Base-by-base conservation (phyloP, 2,797 vertebrate species). In the Champsocephalus gunnari region DNA sequence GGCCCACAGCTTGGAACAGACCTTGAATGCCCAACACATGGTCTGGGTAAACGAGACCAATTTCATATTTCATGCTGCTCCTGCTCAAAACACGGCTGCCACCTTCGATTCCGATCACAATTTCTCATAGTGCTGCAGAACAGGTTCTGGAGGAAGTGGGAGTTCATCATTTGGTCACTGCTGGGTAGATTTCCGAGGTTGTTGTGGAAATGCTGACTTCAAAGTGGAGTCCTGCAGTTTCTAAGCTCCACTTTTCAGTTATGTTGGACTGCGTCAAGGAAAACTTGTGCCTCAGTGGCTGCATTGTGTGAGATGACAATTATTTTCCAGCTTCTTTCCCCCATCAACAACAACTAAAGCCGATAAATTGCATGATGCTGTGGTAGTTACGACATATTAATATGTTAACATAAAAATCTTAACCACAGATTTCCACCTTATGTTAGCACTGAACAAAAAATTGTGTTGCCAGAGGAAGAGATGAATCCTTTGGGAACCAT, bases 141-240 rank as follows among this genome's bases (percentile, higher is more conserved):
- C 44, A 32, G 5, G 50, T 55, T 47, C 38, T 61, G 58, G 45
- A 43, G 10, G 10, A 61, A 44, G 38, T 44, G 54, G 34, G 1
- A 50, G 32, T 19, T 28, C 64, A 63, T 84, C 44, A 14, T 6
- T 16, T 62, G 47, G 49, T 58, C 59, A 47, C 43, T 8, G 58
- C 41, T 43, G 13, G 66, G 17, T 48, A 32, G 48, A 6, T 69
- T 45, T 73, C 50, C 50, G 32, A 55, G 48, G 66, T 44, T 63
- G 56, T 45, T 77, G 47, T 50, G 8, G 63, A 71, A 73, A 57
- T 60, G 48, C 53, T 21, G 43, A 62, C 65, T 66, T 76, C 11
- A 56, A 64, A 71, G 28, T 57, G 41, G 12, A 71, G 21, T 75
- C 44, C 19, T 54, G 47, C 41, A 62, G 51, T 71, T 21, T 54